Evolutionary conservation across 2,888 invertebrate species (phyloP), one percentile per base, ranked within the genome.

Genomic region (Caenorhabditis sp.): DNA sequence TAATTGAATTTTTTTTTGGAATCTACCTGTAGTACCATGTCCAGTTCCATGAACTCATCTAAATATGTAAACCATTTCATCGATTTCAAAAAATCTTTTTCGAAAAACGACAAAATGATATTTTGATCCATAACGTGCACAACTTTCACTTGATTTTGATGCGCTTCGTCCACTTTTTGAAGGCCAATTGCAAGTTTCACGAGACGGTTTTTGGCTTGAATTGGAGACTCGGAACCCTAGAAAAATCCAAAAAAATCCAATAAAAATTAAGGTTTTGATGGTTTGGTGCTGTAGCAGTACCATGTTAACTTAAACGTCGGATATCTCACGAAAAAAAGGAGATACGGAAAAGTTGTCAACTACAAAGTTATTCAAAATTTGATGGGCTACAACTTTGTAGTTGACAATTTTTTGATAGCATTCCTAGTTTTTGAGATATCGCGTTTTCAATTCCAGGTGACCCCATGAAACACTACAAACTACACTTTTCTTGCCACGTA

Each of bases 41-140:
- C 40, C 13, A 64, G 47, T 18, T 60, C 18, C 13, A 35, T 60
- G 47, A 83, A 83, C 32, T 83, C 80, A 20, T 68, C 62, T 26
- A 77, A 58, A 40, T 80, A 80, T 24, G 78, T 77, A 24, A 80
- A 68, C 80, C 80, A 83, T 47, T 78, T 71, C 11, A 77, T 65
- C 28, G 74, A 60, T 51, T 60, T 62, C 37, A 69, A 62, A 47
- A 82, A 71, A 22, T 65, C 68, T 20, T 55, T 55, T 28, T 82
- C 82, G 11, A 72, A 71, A 22, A 71, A 71, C 11, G 71, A 71
- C 32, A 71, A 44, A 22, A 71, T 35, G n/a, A 61, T 60, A 1
- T 71, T 47, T 22, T 62, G 24, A 0, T 60, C 71, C 71, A 71
- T 71, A 44, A 55, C 61, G 1, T 55, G 18, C 32, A 71, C 62